These are phyloP conservation scores for Adelges cooleyi DNA, from an alignment of 1,140 invertebrate genomes.

Conservation along the genomic window DNA sequence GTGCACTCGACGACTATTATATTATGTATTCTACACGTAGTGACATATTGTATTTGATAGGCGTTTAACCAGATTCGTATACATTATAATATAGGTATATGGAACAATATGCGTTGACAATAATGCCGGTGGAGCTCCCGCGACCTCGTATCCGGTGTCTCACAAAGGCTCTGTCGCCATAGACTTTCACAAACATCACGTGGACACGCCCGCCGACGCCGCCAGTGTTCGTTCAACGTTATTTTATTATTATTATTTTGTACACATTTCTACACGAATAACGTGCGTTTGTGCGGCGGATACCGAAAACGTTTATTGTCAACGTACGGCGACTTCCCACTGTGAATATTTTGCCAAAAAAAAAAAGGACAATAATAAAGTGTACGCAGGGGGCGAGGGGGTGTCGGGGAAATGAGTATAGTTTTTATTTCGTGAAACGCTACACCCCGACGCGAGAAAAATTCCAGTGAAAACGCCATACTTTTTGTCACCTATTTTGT, in stretches of 20 bases:
- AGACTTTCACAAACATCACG: constrained; percentile 22
- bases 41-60: neutral
- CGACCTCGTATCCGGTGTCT: constrained; percentile 22
- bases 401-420: neutral
- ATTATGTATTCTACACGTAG: no score
- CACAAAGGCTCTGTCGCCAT: constrained; percentile 1
- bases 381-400: neutral
- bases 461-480: no score
- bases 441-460: no score
- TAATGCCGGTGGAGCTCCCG: neutral
- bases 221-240: constrained; percentile 8
- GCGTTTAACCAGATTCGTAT: constrained; percentile 18
- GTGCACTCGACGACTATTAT: no score
- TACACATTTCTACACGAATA: no score
- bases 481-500: no score
- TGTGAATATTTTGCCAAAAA: constrained; percentile 1
- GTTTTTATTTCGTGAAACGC: no score
- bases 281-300: neutral
- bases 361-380: neutral
- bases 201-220: constrained; percentile 19
- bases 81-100: no score
- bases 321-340: constrained; percentile 16
- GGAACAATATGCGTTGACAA: constrained; percentile 22
- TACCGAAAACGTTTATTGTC: constrained; percentile 1
- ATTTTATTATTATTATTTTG: no score